phyloP scores from a whole-genome alignment of 2,797 vertebrate genomes.

The Sebastes ruberrimus region DNA sequence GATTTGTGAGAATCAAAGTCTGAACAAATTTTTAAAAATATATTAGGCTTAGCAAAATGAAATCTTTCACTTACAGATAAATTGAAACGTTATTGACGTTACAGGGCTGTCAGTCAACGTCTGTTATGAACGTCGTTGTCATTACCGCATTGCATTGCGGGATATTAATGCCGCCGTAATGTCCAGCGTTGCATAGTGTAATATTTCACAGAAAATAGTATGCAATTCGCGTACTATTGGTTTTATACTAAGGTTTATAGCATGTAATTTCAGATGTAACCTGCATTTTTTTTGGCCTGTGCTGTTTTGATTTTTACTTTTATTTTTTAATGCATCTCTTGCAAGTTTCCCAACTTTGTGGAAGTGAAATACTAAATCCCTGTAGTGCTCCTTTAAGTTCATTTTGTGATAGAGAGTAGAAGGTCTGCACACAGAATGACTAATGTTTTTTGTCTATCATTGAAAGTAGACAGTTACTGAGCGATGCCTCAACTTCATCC shows the following conservation, averaged over 20 bases:
- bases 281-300: neutral
- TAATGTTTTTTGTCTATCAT: neutral
- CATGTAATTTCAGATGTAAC: neutral
- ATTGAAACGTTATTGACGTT: neutral
- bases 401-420: neutral
- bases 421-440: neutral
- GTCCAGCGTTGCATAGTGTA: neutral
- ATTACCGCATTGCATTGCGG: neutral
- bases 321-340: neutral
- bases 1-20: neutral
- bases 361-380: neutral
- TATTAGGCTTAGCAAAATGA: too few species aligned
- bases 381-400: neutral
- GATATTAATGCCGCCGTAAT: neutral
- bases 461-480: neutral
- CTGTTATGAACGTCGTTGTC: neutral
- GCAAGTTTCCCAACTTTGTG: neutral
- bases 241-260: neutral
- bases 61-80: neutral
- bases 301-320: neutral
- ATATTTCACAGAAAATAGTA: neutral
- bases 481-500: neutral
- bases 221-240: neutral
- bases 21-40: rapidly evolving
- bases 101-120: neutral